Percentiles rank a stretch among this genome's conserved stretches.
These are phyloP conservation scores for Platalea minor DNA, from an alignment of 2,797 vertebrate genomes.

Conservation along the genomic window DNA sequence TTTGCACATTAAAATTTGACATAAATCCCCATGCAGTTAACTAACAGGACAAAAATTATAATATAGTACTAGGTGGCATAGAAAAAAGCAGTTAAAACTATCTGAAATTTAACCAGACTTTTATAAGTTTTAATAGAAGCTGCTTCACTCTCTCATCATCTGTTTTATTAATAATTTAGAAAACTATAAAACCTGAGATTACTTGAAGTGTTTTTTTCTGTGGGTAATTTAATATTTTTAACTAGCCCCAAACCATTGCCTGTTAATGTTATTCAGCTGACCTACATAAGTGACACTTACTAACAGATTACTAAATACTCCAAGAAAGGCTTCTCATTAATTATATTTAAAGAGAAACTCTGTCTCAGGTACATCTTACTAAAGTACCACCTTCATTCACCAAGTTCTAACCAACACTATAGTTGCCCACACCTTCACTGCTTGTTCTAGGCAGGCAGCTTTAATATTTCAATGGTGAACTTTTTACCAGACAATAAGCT, in stretches of 20 bases:
- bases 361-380: not conserved
- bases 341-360: not conserved
- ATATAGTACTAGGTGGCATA: not conserved
- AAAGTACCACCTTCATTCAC: not conserved
- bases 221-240: not conserved
- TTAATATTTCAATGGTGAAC: not conserved
- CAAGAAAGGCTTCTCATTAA: not conserved
- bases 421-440: not conserved
- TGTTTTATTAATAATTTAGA: not conserved
- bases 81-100: not conserved
- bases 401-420: not conserved
- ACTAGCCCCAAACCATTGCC: not conserved
- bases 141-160: not conserved
- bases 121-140: not conserved
- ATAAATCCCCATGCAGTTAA: not conserved
- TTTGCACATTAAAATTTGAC: not conserved
- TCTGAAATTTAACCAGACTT: not conserved
- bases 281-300: not conserved
- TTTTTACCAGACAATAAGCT: not conserved
- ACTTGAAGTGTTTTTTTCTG: not conserved
- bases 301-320: not conserved
- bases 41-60: not conserved
- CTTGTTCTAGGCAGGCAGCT: not conserved
- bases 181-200: not conserved
- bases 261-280: not conserved